Base-by-base conservation (phyloP, 2,113 vertebrate species). In the Pseudopodoces humilis region DNA sequence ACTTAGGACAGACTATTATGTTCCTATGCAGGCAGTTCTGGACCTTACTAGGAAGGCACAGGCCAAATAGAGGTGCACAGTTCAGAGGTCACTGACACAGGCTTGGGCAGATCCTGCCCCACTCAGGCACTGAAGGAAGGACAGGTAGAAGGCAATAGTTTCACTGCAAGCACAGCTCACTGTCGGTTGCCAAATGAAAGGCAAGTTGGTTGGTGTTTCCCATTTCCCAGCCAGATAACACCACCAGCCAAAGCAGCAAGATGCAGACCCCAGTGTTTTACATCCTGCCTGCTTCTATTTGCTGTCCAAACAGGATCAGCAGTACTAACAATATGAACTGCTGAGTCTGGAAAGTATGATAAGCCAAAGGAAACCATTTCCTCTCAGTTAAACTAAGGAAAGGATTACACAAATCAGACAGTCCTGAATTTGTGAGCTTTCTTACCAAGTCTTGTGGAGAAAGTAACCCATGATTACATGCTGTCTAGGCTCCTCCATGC, bases 321-420 rank as follows among this genome's bases (percentile, higher is more conserved):
- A 95, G 65, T 31, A 19, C 83, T 93, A 94, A 95, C 92, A 97
- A 95, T 86, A 90, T 27, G 62, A 97, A 96, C 81, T 94, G 96
- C 97, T 97, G 97, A 97, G 88, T 94, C 86, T 89, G 69, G 58
- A 86, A 94, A 96, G 41, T 39, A 65, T 5, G 81, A 97, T 95
- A 97, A 96, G 67, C 71, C 47, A 92, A 71, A 95, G 94, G 92
- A 92, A 95, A 92, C 67, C 6, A 22, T 90, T 96, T 96, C 83
- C 92, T 86, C 67, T 80, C 78, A 90, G 86, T 88, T 94, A 72
- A 79, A 86, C 72, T 71, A 85, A 82, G 87, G 69, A 90, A 96
- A 93, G 44, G 59, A 91, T 85, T 83, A 83, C 69, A 93, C 71
- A 75, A 85, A 64, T 72, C 79, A 92, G 60, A 25, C 7, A 88